Evolutionary conservation across 92 coral and sea anemone species (phyloP), one percentile per base, ranked within the genome.

Genomic region (Blastomussa wellsi): DNA sequence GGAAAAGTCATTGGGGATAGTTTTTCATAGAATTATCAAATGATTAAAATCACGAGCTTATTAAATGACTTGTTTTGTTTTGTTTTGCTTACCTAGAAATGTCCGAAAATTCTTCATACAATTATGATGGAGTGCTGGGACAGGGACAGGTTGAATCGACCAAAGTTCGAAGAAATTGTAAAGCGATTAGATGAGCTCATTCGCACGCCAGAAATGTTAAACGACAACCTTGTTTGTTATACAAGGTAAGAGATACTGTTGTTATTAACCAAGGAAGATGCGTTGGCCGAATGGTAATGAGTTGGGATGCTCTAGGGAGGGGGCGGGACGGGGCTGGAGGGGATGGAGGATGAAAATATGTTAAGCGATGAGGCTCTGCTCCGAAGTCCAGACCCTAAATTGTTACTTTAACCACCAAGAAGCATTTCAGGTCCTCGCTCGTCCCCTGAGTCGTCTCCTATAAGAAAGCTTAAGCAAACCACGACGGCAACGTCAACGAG

Each of bases 61-160:
- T 24, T 41, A 35, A 74, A 47, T 1, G 0, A 39, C 7, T 20
- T 74, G 78, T 1, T 53, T 38, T 28, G 35, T 59, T 20, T 60
- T 44, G 4, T 4, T 42, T 74, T 74, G 39, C 13, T 41, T 74
- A n/a, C n/a, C n/a, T n/a, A 83, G 87, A 83, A 83, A 57, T 95
- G 98, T 44, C 95, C 97, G 0, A 87, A 89, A 80, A 87, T 86
- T 49, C 82, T 95, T 7, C 94, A 91, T 51, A 77, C 82, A 51
- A 38, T 95, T 41, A 92, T 95, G 98, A 82, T 95, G 91, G 92
- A 89, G 28, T 94, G 98, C 78, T 95, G 98, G 98, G 91, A 91
- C 68, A 89, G 83, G 62, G 98, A 94, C 72, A 90, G 93, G 84
- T 68, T 83, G 53, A 86, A 83, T 57, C 88, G 98, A 53, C 98